Conservation (phyloP, 2,113 vertebrate species). For the Nesospiza acunhae region DNA sequence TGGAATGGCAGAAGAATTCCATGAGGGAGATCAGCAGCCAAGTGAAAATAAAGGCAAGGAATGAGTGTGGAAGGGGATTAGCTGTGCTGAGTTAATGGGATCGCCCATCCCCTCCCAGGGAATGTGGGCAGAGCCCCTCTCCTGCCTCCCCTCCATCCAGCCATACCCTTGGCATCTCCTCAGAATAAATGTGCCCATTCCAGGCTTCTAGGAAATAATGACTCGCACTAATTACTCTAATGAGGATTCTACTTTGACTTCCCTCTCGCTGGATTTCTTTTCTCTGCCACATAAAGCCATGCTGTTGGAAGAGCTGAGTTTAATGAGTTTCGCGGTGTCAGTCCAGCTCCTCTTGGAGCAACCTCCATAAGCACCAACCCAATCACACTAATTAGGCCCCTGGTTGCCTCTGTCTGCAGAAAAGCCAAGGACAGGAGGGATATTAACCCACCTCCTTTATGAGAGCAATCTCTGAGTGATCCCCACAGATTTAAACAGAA, state of each 20-base stretch:
- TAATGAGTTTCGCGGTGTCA: constrained; percentile 28
- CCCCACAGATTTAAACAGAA: neutral
- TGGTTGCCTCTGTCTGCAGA: neutral
- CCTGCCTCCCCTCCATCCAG: neutral
- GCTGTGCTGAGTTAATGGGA: neutral
- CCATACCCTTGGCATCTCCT: neutral
- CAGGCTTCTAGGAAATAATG: constrained; percentile 48
- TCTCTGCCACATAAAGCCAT: neutral
- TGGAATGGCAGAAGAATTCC: neutral
- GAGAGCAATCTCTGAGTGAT: neutral
- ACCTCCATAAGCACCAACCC: constrained; percentile 14
- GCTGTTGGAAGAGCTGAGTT: neutral
- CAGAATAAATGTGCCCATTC: neutral
- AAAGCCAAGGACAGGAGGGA: constrained; percentile 35
- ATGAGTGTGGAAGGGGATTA: constrained; percentile 41
- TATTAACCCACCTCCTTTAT: constrained; percentile 33
- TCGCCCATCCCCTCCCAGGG: neutral
- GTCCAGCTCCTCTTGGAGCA: constrained; percentile 39
- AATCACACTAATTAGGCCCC: constrained; percentile 56
- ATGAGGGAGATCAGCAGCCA: constrained; percentile 18
- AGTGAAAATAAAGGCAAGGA: constrained; percentile 31
- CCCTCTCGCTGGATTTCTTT: neutral
- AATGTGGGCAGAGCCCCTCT: neutral
- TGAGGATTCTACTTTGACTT: constrained; percentile 38
- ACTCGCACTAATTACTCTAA: constrained; percentile 55